Evolutionary conservation across 2,113 vertebrate species (phyloP), one percentile per base, ranked within the genome.

Genomic region (Megaleporinus macrocephalus): DNA sequence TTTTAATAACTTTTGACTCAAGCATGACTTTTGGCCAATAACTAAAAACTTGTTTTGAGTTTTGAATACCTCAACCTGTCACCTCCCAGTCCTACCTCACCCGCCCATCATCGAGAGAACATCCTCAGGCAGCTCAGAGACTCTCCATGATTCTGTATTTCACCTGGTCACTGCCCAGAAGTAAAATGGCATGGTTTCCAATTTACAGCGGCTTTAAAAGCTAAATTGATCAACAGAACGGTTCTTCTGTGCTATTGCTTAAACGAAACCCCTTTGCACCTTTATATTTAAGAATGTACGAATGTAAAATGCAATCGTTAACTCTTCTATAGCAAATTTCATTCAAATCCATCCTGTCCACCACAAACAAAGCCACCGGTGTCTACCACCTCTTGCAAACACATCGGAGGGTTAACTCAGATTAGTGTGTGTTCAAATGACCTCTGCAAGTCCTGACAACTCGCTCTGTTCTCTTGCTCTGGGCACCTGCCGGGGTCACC

Each of bases 401-500:
- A 44, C 55, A 75, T 24, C 44, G 16, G n/a, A 72, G 18, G 22
- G 14, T 41, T 24, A 49, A 24, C 24, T 59, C 2, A 26, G 41
- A 68, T 51, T 22, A 16, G 57, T 27, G 29, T 27, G n/a, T 71
- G 59, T 69, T 20, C 24, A 16, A 79, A 74, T 84, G 82, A 84
- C 82, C 82, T 84, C 77, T 79, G 18, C 6, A 51, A 70, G 57
- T 12, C 18, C 24, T 20, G 24, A 47, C 63, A 59, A 51, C 80
- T 59, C 10, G 33, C 66, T 49, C n/a, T 70, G 70, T 73, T 68
- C 75, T 61, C 29, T 63, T 57, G 12, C 77, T 66, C 33, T 61
- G 79, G 78, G 73, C 53, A 22, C 20, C 62, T 61, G 68, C 30
- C 12, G 73, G 73, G 85, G 81, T 85, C 83, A 80, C 41, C 53